Percentiles rank a stretch among this genome's conserved stretches.
phyloP scores from a whole-genome alignment of 2,888 invertebrate species.

The Brachyopa scutellaris region DNA sequence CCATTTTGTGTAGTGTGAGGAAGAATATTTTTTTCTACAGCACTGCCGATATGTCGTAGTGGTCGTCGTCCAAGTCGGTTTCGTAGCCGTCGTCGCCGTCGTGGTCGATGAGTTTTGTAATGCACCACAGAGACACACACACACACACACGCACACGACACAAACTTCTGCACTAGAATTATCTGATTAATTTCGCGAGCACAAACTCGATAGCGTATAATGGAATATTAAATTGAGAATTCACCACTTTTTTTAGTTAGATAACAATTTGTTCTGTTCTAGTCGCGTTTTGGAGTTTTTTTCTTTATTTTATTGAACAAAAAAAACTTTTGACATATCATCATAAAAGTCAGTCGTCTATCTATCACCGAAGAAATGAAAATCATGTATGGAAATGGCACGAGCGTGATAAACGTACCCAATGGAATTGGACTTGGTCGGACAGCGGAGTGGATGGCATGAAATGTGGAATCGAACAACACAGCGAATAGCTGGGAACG shows the following conservation, averaged over 20 bases:
- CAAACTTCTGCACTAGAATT: constrained; percentile 63
- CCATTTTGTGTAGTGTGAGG: constrained; percentile 57
- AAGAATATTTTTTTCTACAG: constrained; percentile 34
- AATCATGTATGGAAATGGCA: constrained; percentile 59
- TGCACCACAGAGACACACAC: constrained; percentile 70
- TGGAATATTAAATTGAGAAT: constrained; percentile 17
- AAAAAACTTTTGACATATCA: constrained; percentile 72
- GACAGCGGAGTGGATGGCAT: background rate
- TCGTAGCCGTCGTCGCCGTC: constrained; percentile 46
- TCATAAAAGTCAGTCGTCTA: constrained; percentile 68
- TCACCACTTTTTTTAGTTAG: constrained; percentile 29
- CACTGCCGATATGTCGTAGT: constrained; percentile 39
- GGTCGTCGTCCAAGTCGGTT: constrained; percentile 22
- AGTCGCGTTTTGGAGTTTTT: constrained; percentile 49
- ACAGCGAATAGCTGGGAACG: constrained; percentile 8
- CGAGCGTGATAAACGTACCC: constrained; percentile 18
- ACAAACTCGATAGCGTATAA: constrained; percentile 45
- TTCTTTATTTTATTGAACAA: constrained; percentile 69
- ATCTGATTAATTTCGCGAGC: constrained; percentile 61
- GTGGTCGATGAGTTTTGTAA: constrained; percentile 73
- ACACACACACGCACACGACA: constrained; percentile 70
- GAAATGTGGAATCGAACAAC: constrained; percentile 7
- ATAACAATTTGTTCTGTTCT: constrained; percentile 29
- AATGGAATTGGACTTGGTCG: constrained; percentile 13
- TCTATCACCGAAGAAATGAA: constrained; percentile 65